These are phyloP conservation scores for Megaleporinus macrocephalus DNA, from an alignment of 2,113 vertebrate genomes.

Conservation along the genomic window DNA sequence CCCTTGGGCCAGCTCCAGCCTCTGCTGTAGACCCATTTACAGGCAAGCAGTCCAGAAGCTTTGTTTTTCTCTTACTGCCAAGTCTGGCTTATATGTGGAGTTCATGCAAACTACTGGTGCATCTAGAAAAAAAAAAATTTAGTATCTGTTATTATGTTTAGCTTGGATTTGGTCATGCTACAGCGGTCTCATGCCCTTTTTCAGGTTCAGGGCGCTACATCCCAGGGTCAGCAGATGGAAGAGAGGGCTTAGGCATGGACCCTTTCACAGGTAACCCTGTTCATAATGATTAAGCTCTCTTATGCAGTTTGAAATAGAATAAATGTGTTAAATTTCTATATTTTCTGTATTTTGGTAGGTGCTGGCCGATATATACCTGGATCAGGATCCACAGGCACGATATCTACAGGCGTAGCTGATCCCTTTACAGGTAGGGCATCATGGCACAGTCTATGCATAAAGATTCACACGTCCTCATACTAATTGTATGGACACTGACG, in stretches of 20 bases:
- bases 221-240: constrained; percentile 65
- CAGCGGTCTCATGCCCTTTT: not conserved
- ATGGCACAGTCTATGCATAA: not conserved
- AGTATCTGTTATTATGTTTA: too few species aligned
- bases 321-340: not conserved
- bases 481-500: not conserved
- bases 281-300: not conserved
- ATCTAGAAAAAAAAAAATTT: not conserved
- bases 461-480: not conserved
- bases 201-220: constrained; percentile 79
- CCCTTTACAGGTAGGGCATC: constrained; percentile 85
- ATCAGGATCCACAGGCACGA: constrained; percentile 63
- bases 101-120: not conserved
- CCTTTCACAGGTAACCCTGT: constrained; percentile 78
- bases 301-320: not conserved
- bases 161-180: not conserved
- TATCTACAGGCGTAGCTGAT: constrained; percentile 75
- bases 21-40: constrained; percentile 90
- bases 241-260: constrained; percentile 67
- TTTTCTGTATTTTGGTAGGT: constrained; percentile 78
- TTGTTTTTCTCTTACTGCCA: not conserved
- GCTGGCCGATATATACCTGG: constrained; percentile 92
- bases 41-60: constrained; percentile 75
- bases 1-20: constrained; percentile 74
- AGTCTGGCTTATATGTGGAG: not conserved